Evolutionary conservation across 2,888 invertebrate species (phyloP), one percentile per base, ranked within the genome.

Genomic region (Conus canariensis): DNA sequence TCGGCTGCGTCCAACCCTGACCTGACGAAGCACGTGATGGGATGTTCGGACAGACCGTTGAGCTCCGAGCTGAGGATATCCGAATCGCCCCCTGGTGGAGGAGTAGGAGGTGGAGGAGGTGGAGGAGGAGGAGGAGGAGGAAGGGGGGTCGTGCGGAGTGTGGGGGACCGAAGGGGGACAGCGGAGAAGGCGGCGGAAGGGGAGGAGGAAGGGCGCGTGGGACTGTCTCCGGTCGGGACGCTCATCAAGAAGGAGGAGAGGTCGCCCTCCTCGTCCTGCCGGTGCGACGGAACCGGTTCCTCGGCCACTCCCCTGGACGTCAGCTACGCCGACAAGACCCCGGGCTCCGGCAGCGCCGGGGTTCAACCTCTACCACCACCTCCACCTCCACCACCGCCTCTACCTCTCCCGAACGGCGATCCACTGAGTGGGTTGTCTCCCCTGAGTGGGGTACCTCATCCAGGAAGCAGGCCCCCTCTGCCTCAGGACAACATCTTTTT

Each of bases 221-320:
- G 56, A 16, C 16, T 56, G 56, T 82, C 82, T 45, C 82, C 82
- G 2, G 82, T 16, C 14, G 9, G 8, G 19, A 16, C 56, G 16
- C 82, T 82, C 56, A 82, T 82, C 82, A 82, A 82, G 82, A 82
- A 56, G 56, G 82, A 82, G 16, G 56, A 5, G 16, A 12, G 82
- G 14, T 82, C 82, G 16, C 82, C 82, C 14, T 56, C 82, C 19
- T 82, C 82, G 56, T 45, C 82, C 56, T 82, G 82, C n/a, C 45
- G 2, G 56, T 45, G 82, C 8, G 56, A 16, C 56, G 82, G 14
- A 1, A 14, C 77, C 30, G 16, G 64, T 1, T 77, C 30, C 16
- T 70, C 70, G 8, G 70, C 19, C 70, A 16, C 64, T 64, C 12
- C 64, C 1, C 12, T 14, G 12, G 64, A 64, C 16, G 10, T 16